Conservation (phyloP, 2,888 invertebrate species). For the Phaedon cochleariae region DNA sequence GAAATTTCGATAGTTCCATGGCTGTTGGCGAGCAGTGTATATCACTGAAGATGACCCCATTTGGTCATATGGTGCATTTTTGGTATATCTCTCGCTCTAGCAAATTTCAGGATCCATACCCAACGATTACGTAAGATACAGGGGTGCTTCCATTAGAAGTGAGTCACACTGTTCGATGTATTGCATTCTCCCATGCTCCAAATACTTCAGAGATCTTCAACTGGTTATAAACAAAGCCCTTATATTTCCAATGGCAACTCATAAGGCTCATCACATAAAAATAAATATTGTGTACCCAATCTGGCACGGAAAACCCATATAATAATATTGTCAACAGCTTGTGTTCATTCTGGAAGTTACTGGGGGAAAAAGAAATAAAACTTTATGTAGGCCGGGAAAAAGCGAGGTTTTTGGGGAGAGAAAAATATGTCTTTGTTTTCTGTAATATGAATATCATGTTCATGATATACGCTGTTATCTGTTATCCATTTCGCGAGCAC, state of each 20-base stretch:
- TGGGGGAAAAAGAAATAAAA: conserved; percentile 33
- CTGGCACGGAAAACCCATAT: conserved; percentile 21
- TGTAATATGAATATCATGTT: too few relatives aligned
- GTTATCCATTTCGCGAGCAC: too few relatives aligned
- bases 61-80: too few relatives aligned
- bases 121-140: too few relatives aligned
- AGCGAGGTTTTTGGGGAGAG: background rate
- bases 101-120: too few relatives aligned
- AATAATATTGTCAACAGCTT: conserved; percentile 40
- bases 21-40: too few relatives aligned
- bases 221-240: background rate
- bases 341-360: conserved; percentile 36
- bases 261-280: conserved; percentile 18
- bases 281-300: conserved; percentile 19
- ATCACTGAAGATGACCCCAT: too few relatives aligned
- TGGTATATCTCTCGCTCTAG: too few relatives aligned
- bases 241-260: conserved; percentile 8
- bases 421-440: conserved; percentile 9
- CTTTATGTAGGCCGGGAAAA: conserved; percentile 32
- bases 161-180: conserved; percentile 3
- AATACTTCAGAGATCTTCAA: conserved; percentile 3
- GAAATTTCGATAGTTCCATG: too few relatives aligned
- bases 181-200: background rate
- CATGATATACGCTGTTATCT: background rate
- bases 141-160: too few relatives aligned